A percentile compares a stretch with the other conserved stretches of the same genome.
Evolutionary conservation across 2,113 vertebrate species (phyloP).

Genomic region (Misgurnus mizolepis): DNA sequence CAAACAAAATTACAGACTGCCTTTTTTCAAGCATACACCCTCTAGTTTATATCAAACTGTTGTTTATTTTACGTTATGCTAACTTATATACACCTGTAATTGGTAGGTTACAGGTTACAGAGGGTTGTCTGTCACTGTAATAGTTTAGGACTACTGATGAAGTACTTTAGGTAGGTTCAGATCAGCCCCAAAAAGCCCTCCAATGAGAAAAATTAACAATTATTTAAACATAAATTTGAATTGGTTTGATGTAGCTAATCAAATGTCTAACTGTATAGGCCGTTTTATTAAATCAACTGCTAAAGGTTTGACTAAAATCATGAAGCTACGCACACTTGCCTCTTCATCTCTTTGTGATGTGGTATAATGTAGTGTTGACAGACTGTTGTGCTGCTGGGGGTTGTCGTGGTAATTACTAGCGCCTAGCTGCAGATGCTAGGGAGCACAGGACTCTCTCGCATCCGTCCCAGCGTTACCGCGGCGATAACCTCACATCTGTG

Average conservation of each 20-base stretch:
- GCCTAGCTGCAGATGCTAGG: constrained; percentile 85
- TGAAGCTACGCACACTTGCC: neutral
- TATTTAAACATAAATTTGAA: no score
- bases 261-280: neutral
- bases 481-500: constrained; percentile 87
- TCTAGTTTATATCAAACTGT: neutral
- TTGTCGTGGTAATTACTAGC: constrained; percentile 83
- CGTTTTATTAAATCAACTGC: neutral
- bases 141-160: neutral
- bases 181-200: no score
- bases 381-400: constrained; percentile 74
- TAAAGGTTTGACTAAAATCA: neutral
- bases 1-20: neutral
- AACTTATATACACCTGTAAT: neutral
- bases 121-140: neutral
- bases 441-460: constrained; percentile 79
- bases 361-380: constrained; percentile 70
- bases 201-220: no score
- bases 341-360: constrained; percentile 56
- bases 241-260: neutral
- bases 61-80: neutral
- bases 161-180: no score
- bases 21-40: neutral
- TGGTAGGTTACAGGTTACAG: no score
- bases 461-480: constrained; percentile 75